Evolutionary conservation across 1,140 invertebrate genomes (phyloP), one percentile per base, ranked within the genome.

Genomic region (Chymomyza costata): DNA sequence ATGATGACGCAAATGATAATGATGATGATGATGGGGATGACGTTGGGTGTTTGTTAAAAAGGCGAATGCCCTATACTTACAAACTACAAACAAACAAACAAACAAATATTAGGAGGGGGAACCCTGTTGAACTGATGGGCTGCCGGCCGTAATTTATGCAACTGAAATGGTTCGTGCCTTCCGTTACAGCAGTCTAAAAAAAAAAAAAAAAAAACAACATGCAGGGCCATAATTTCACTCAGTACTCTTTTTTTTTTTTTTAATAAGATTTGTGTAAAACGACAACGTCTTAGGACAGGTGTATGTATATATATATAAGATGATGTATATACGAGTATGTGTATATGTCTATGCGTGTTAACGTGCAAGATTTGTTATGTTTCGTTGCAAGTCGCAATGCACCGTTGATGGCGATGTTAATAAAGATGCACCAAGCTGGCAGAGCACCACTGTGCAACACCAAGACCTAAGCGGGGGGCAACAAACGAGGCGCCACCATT

Each of bases 101-200:
- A 62, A 30, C 18, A 25, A 32, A 44, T 32, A 55, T 45, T 54
- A 48, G 39, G 54, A 3, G 32, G 47, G 43, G 50, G 3, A 37
- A 34, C 17, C 25, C 16, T 11, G 37, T 21, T 6, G 14, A 11
- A 14, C 8, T 10, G 34, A 18, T 7, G 49, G 21, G 35, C 52
- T 61, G 62, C 53, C 56, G 52, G 37, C 43, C 53, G 71, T 78
- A 78, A 78, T 78, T 71, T 78, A 78, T 78, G 73, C 73, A 73
- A 80, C 78, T 78, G 73, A 73, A 78, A 78, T 73, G 73, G 71
- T n/a, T n/a, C n/a, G n/a, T 78, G 66, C 53, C 62, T 76, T 76
- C 71, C 65, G 70, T 65, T 76, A 78, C 55, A 62, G 70, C 65
- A 76, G 50, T 60, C n/a, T n/a, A n/a, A n/a, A n/a, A 46, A 18